These are phyloP conservation scores for Chironomus riparius DNA, from an alignment of 2,888 invertebrate genomes.

Conservation along the genomic window DNA sequence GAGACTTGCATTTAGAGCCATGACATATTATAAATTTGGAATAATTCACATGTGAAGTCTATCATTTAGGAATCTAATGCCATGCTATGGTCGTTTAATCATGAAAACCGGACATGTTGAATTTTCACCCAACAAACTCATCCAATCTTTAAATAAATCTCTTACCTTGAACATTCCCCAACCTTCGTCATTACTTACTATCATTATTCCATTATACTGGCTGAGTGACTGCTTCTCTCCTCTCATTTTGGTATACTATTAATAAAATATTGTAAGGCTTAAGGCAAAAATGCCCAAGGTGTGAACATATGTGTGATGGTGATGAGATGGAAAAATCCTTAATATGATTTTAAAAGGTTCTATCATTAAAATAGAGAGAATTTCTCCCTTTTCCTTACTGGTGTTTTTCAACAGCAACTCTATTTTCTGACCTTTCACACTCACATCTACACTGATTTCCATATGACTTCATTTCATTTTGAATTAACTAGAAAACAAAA, in stretches of 20 bases:
- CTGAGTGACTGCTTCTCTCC: not conserved
- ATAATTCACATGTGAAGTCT: too few relatives aligned
- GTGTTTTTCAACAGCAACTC: not conserved
- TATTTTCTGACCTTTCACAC: not conserved
- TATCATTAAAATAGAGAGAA: constrained; percentile 4
- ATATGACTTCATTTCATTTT: not conserved
- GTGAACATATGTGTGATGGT: not conserved
- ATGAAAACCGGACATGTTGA: too few relatives aligned
- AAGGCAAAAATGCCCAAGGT: not conserved
- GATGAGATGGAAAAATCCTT: not conserved
- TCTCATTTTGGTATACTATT: not conserved
- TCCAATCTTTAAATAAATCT: not conserved
- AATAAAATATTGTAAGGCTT: too few relatives aligned
- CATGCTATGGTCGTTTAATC: too few relatives aligned
- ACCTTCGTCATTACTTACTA: not conserved
- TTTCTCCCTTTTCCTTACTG: not conserved
- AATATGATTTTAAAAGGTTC: constrained; percentile 15
- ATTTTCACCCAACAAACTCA: not conserved
- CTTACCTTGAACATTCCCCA: not conserved
- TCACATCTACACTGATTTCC: not conserved
- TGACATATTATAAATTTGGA: too few relatives aligned
- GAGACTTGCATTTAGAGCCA: too few relatives aligned
- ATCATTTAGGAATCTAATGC: too few relatives aligned
- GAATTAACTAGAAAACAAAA: constrained; percentile 18
- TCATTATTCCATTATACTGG: not conserved